A percentile compares a stretch with the other conserved stretches of the same genome.
These are phyloP conservation scores for Meloidogyne hapla DNA, from an alignment of 1,140 invertebrate genomes.

Conservation along the genomic window DNA sequence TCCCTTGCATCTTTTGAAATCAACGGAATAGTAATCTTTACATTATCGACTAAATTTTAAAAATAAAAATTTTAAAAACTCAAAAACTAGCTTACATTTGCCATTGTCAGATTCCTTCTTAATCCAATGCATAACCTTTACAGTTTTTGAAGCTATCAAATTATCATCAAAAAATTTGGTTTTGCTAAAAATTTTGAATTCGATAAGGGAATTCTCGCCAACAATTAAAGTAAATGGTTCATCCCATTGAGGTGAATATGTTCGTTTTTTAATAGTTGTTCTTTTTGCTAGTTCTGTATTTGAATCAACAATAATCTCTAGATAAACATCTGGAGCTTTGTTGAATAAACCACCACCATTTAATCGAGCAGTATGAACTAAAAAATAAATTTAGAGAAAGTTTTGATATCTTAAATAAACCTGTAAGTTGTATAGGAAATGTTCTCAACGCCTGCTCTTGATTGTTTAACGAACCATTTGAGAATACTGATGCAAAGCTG, in stretches of 20 bases:
- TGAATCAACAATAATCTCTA: slow-evolving; percentile 46
- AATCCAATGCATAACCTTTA: slow-evolving; percentile 46
- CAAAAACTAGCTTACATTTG: slow-evolving; percentile 44
- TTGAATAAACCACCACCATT: slow-evolving; percentile 33
- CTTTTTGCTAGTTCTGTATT: slow-evolving; percentile 29
- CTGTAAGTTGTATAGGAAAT: slow-evolving; percentile 44
- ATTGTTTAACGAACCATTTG: slow-evolving; percentile 22
- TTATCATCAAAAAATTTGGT: slow-evolving; percentile 57
- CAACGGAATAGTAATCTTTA: slow-evolving; percentile 45
- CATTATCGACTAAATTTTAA: slow-evolving; percentile 48
- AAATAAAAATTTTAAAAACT: slow-evolving; percentile 21
- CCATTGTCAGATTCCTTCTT: slow-evolving; percentile 58
- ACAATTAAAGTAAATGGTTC: slow-evolving; percentile 50
- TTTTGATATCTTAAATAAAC: background rate
- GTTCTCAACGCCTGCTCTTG: background rate
- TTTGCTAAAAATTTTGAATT: slow-evolving; percentile 54
- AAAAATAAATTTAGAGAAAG: no score
- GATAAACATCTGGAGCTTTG: slow-evolving; percentile 51
- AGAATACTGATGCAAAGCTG: slow-evolving; percentile 7
- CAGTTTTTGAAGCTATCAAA: slow-evolving; percentile 47
- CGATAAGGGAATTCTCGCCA: slow-evolving; percentile 49
- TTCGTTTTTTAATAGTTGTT: slow-evolving; percentile 55
- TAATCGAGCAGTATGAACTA: slow-evolving; percentile 30
- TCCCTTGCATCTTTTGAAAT: slow-evolving; percentile 37
- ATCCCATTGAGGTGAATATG: slow-evolving; percentile 57